phyloP scores from a whole-genome alignment of 2,797 vertebrate genomes.

The Dromococcyx pavoninus region DNA sequence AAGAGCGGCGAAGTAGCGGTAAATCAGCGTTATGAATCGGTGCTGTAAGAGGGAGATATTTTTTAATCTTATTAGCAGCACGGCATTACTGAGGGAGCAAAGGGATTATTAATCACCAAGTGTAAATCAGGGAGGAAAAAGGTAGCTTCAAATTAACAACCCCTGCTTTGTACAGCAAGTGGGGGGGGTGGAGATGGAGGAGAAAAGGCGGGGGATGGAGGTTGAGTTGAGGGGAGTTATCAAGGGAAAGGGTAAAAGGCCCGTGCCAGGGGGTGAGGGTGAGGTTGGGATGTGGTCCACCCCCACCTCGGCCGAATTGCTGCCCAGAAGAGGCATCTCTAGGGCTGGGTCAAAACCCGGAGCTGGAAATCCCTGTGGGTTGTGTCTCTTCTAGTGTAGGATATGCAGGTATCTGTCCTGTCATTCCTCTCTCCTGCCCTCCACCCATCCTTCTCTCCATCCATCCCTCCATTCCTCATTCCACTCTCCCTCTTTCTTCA shows the following conservation, averaged over 20 bases:
- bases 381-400: neutral
- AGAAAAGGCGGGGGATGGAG: neutral
- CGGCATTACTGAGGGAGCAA: neutral
- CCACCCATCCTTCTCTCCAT: rapidly evolving
- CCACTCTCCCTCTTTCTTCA: too few relatives aligned
- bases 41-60: conserved; percentile 66
- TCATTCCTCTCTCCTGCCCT: neutral
- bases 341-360: rapidly evolving
- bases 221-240: neutral
- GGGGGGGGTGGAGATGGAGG: neutral
- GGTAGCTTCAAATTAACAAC: neutral
- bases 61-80: conserved; percentile 74
- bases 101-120: conserved; percentile 15
- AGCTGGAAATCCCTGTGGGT: neutral
- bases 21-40: conserved; percentile 69
- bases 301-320: rapidly evolving
- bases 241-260: neutral
- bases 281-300: rapidly evolving
- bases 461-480: neutral
- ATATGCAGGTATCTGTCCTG: neutral
- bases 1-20: neutral
- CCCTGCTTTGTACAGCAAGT: neutral
- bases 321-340: rapidly evolving
- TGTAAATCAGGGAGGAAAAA: neutral
- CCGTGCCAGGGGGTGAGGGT: rapidly evolving